Evolutionary conservation across 2,113 vertebrate species (phyloP).

Genomic region (Daphoenositta chrysoptera): DNA sequence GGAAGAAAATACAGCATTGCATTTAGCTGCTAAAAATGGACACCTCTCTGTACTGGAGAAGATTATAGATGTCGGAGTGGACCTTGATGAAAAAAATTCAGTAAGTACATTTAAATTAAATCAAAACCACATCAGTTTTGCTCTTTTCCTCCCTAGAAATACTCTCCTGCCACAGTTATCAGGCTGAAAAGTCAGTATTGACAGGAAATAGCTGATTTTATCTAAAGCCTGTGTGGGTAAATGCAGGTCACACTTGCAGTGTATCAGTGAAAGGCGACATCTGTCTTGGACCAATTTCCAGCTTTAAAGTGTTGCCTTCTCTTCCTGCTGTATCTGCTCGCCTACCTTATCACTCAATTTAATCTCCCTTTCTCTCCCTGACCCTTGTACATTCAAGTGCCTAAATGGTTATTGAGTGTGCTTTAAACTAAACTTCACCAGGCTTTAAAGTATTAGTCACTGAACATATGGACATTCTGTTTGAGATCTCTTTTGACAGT

Average conservation of each 20-base stretch:
- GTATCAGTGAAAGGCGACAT: neutral
- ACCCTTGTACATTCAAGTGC: neutral
- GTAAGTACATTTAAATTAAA: constrained; percentile 67
- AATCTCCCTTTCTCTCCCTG: neutral
- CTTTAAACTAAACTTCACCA: neutral
- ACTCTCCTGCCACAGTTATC: neutral
- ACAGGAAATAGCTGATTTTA: neutral
- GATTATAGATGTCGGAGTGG: constrained; percentile 74
- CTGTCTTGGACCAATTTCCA: neutral
- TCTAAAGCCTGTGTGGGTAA: neutral
- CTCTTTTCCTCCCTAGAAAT: neutral
- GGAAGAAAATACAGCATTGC: constrained; percentile 84
- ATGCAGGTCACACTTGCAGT: neutral
- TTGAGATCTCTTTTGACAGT: constrained; percentile 5
- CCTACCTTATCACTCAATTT: constrained; percentile 12
- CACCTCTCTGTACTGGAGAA: constrained; percentile 75
- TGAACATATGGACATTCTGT: constrained; percentile 27
- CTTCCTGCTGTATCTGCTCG: neutral
- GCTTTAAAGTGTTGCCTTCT: neutral
- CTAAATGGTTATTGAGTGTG: constrained; percentile 16
- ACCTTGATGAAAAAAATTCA: constrained; percentile 75
- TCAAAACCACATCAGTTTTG: neutral
- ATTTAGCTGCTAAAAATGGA: constrained; percentile 80
- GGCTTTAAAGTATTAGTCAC: constrained; percentile 11
- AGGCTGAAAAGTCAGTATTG: neutral